Evolutionary conservation across 2,888 invertebrate species (phyloP).

Genomic region (Epsilonema sp.): DNA sequence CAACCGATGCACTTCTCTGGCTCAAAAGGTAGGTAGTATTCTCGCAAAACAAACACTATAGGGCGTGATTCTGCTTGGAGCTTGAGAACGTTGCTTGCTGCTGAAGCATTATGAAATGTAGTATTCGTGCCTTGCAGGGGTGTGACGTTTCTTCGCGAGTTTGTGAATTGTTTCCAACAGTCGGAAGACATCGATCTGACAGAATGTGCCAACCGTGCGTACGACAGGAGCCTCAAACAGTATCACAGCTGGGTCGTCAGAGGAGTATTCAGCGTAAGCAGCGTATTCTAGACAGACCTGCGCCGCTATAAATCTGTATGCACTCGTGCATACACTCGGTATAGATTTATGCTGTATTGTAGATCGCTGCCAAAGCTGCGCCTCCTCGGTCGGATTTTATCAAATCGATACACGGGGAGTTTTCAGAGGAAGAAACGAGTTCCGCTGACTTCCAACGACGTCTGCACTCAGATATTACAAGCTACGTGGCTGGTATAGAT

Average conservation of each 20-base stretch:
- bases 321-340: too few species aligned
- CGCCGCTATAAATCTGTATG: too few species aligned
- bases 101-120: too few species aligned
- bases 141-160: conserved; percentile 28
- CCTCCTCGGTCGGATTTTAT: conserved; percentile 3
- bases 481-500: conserved; percentile 7
- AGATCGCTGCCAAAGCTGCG: conserved; percentile 6
- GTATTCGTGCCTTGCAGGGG: conserved; percentile 28
- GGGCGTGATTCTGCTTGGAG: too few species aligned
- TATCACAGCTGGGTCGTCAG: conserved; percentile 32
- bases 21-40: conserved; percentile 24
- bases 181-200: conserved; percentile 20
- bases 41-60: too few species aligned
- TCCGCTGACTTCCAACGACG: background rate
- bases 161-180: conserved; percentile 21
- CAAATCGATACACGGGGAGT: too few species aligned
- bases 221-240: conserved; percentile 26
- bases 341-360: too few species aligned
- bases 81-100: background rate
- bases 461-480: background rate
- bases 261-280: conserved; percentile 31
- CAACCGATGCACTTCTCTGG: conserved; percentile 31
- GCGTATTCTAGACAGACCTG: too few species aligned
- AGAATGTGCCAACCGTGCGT: conserved; percentile 25
- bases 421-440: background rate